phyloP scores from a whole-genome alignment of 2,797 vertebrate genomes.

The Siniperca undulata region DNA sequence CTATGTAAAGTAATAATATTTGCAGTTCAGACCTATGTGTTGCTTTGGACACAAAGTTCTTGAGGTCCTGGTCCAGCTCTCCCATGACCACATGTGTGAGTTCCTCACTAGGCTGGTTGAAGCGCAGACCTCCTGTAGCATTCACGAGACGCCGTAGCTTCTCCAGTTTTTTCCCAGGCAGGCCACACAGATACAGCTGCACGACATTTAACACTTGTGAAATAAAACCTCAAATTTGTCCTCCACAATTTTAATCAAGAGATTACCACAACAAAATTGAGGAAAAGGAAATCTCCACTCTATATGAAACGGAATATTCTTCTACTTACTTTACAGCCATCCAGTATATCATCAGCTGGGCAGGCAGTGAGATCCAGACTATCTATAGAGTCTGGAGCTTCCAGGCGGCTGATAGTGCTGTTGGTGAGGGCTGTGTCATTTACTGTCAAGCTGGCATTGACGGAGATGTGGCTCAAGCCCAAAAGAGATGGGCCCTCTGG shows the following conservation, averaged over 20 bases:
- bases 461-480: conserved; percentile 95
- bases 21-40: conserved; percentile 87
- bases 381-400: conserved; percentile 88
- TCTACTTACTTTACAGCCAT: conserved; percentile 92
- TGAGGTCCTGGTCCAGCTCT: conserved; percentile 89
- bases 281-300: background rate
- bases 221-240: accelerated
- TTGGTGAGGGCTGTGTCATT: conserved; percentile 90
- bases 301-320: background rate
- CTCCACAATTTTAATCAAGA: background rate
- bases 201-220: conserved; percentile 9
- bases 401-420: conserved; percentile 84
- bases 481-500: conserved; percentile 84
- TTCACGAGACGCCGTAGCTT: conserved; percentile 94
- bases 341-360: conserved; percentile 92
- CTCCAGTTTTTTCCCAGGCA: conserved; percentile 92
- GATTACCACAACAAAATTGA: background rate
- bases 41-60: conserved; percentile 89
- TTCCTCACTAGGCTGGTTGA: conserved; percentile 95
- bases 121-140: conserved; percentile 92
- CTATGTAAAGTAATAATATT: background rate
- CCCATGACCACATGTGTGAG: conserved; percentile 95
- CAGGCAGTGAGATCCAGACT: conserved; percentile 89
- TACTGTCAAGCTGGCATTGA: conserved; percentile 88
- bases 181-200: conserved; percentile 94